Base-by-base conservation (phyloP, 2,113 vertebrate species). In the Cyprinodon tularosa region DNA sequence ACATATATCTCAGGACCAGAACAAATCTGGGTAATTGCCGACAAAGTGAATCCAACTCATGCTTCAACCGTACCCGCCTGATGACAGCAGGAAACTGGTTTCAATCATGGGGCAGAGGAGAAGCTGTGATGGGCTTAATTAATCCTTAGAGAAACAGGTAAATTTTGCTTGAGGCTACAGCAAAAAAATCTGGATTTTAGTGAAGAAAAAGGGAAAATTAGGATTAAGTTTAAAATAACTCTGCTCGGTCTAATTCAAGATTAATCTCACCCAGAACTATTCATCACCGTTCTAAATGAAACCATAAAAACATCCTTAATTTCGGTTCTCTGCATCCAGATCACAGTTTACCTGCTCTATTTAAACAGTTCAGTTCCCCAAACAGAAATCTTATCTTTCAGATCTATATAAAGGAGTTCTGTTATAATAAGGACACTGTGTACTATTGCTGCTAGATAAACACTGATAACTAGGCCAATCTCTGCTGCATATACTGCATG, bases 391-490 rank as follows among this genome's bases (percentile, higher is more conserved):
- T 76, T 37, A 48, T 36, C 20, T 70, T 3, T 22, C 42, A 67
- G 36, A 82, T 79, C 45, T 12, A 72, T 71, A 66, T 73, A 65
- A 76, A 82, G 66, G n/a, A 39, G 14, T 77, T 71, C 64, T 80
- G 71, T 68, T 71, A 57, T 66, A 83, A 84, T 72, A 83, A 82
- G 81, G 72, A 82, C 88, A 88, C 81, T 3, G 86, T 86, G 84
- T 88, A 76, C 83, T 79, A 63, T 13, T 65, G 63, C 53, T 80
- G 77, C 70, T 48, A 68, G 61, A 82, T 78, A 81, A 86, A 85
- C 72, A 84, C 53, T 74, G 40, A 77, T 69, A 89, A 90, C 79
- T 89, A 85, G 85, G 86, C 73, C 85, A 85, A 67, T 80, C 83
- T 84, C 50, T 85, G 71, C 83, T 82, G 80, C 85, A 76, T 85